These are phyloP conservation scores for Gymnoscopelus microlampas DNA, from an alignment of 2,797 vertebrate species.

Conservation along the genomic window DNA sequence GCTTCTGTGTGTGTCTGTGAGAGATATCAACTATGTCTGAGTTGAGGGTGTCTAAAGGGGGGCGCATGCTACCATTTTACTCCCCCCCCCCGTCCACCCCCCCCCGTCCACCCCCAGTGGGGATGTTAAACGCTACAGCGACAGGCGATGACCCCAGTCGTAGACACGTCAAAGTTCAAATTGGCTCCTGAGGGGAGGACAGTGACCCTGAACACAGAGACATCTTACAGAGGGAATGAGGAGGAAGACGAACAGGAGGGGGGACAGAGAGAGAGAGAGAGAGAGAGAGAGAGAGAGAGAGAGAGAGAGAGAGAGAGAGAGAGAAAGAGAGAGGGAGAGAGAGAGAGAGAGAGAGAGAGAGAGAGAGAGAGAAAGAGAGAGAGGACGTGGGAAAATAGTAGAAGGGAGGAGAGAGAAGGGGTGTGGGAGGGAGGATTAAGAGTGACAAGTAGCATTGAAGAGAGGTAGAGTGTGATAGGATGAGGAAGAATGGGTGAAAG, in stretches of 20 bases:
- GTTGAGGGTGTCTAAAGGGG: not conserved
- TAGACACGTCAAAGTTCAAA: slow-evolving; percentile 72
- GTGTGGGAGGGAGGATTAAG: no score
- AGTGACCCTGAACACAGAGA: slow-evolving; percentile 65
- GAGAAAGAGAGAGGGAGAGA: not conserved
- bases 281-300: slow-evolving; percentile 17
- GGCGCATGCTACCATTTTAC: no score
- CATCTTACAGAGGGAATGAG: slow-evolving; percentile 56
- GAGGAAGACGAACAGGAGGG: not conserved
- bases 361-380: slow-evolving; percentile 21
- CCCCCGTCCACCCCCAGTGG: slow-evolving; percentile 36
- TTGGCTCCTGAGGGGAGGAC: slow-evolving; percentile 51
- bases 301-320: slow-evolving; percentile 25
- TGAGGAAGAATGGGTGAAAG: not conserved
- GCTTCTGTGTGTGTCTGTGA: slow-evolving; percentile 1
- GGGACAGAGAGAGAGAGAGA: slow-evolving; percentile 18
- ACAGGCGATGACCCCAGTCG: slow-evolving; percentile 68
- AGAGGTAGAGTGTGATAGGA: slow-evolving; percentile 3
- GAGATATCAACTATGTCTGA: not conserved
- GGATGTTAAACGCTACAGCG: slow-evolving; percentile 70
- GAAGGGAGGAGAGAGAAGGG: not conserved
- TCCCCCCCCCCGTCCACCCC: no score
- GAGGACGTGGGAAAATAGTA: slow-evolving; percentile 12
- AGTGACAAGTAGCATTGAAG: not conserved
- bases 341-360: not conserved